Percentiles rank a stretch among this genome's conserved stretches.
Conservation (phyloP, 2,113 vertebrate genomes). For the Tachuris rubrigastra region DNA sequence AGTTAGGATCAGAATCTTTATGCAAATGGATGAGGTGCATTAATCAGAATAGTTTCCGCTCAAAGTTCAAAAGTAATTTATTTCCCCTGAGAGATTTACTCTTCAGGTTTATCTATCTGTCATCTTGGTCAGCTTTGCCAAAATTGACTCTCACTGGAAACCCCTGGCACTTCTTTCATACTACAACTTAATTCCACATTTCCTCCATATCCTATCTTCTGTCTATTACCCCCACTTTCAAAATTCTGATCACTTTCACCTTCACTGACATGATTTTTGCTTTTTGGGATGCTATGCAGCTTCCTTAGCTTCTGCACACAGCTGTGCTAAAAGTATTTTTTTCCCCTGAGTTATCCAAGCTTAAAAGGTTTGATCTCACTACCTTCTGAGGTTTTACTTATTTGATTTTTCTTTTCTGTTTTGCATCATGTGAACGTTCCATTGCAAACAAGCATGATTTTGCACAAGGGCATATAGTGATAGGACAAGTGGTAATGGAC, state of each 20-base stretch:
- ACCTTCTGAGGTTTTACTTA: neutral
- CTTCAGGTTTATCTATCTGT: neutral
- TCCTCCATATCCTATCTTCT: neutral
- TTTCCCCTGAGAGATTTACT: neutral
- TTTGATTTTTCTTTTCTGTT: neutral
- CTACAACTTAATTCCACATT: neutral
- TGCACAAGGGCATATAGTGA: neutral
- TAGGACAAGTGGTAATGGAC: neutral
- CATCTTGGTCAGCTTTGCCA: neutral
- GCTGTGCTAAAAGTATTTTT: neutral
- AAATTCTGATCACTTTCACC: neutral
- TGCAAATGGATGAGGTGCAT: neutral
- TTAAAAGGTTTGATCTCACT: neutral
- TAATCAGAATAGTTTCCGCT: neutral
- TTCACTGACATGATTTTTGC: neutral
- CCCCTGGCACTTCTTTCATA: neutral
- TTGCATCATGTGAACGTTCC: neutral
- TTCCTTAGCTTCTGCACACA: neutral
- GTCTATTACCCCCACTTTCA: neutral
- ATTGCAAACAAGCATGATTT: neutral
- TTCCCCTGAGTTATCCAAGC: neutral
- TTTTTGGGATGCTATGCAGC: neutral
- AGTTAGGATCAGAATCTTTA: neutral
- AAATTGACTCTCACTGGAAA: neutral
- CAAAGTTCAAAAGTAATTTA: neutral